These are phyloP conservation scores for Empidonax traillii DNA, from an alignment of 2,113 vertebrate species.

Conservation along the genomic window DNA sequence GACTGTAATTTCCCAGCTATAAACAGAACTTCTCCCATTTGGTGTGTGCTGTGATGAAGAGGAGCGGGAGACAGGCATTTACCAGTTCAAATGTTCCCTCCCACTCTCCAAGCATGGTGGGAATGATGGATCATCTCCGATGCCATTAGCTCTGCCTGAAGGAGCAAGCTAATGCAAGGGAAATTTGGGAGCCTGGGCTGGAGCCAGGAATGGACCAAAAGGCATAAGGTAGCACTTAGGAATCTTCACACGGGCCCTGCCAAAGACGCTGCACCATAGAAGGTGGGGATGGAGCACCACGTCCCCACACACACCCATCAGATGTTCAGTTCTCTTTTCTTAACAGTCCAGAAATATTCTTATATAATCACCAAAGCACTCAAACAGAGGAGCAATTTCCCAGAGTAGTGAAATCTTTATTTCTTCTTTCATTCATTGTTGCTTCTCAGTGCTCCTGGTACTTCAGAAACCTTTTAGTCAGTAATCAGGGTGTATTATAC, in stretches of 20 bases:
- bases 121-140: background rate
- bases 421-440: rapidly evolving
- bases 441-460: background rate
- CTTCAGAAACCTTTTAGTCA: background rate
- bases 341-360: background rate
- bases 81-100: background rate
- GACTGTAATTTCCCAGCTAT: background rate
- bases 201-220: background rate
- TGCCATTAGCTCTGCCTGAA: constrained; percentile 32
- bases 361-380: background rate
- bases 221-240: background rate
- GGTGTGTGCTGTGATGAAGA: background rate
- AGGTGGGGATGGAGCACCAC: background rate
- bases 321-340: background rate
- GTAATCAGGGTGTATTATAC: background rate
- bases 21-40: background rate
- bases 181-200: background rate
- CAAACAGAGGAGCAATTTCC: background rate
- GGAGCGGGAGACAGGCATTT: background rate
- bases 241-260: background rate
- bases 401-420: background rate
- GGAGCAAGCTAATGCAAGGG: constrained; percentile 24
- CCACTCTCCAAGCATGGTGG: background rate
- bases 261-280: background rate
- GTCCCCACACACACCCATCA: background rate